Conservation (phyloP, 2,797 vertebrate species). For the Acanthurus tractus region DNA sequence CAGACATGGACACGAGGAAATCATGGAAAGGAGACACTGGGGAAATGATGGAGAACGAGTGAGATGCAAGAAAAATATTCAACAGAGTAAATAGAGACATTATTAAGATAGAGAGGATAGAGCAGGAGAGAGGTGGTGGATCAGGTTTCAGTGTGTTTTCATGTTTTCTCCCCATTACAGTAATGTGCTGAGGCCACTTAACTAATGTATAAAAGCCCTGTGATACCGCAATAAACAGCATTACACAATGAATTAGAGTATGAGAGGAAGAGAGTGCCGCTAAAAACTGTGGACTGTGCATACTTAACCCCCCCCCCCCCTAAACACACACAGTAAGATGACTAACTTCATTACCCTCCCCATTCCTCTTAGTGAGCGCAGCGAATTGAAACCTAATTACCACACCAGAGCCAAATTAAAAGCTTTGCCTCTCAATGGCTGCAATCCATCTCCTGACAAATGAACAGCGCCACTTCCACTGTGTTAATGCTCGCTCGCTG, state of each 20-base stretch:
- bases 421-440: constrained; percentile 84
- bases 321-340: constrained; percentile 75
- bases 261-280: constrained; percentile 58
- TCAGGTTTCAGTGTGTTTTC: constrained; percentile 92
- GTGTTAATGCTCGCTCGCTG: constrained; percentile 57
- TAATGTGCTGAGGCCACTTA: constrained; percentile 93
- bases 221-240: constrained; percentile 84
- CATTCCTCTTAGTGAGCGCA: constrained; percentile 81
- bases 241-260: constrained; percentile 82
- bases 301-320: constrained; percentile 62
- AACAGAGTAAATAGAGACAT: constrained; percentile 46
- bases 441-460: constrained; percentile 84
- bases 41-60: constrained; percentile 44
- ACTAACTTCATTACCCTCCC: constrained; percentile 83
- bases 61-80: constrained; percentile 53
- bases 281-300: constrained; percentile 67
- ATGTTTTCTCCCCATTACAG: constrained; percentile 92
- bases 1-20: constrained; percentile 40
- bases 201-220: constrained; percentile 87
- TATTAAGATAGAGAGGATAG: constrained; percentile 60
- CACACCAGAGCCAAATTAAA: constrained; percentile 84
- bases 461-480: constrained; percentile 72
- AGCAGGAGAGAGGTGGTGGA: constrained; percentile 70
- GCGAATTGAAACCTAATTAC: constrained; percentile 86
- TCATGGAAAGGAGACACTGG: constrained; percentile 46